Evolutionary conservation across 2,113 vertebrate species (phyloP).

Genomic region (Tor tambroides): DNA sequence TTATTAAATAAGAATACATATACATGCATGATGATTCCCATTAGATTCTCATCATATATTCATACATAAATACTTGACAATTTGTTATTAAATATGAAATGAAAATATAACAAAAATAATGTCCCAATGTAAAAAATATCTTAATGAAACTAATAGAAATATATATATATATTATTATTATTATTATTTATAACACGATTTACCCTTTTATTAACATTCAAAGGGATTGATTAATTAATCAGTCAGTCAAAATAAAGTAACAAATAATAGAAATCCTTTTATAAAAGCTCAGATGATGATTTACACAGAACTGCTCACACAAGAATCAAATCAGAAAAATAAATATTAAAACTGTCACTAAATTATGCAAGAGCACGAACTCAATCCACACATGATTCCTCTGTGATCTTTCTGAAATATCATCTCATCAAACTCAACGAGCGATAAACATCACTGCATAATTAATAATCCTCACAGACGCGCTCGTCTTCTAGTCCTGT

Average conservation of each 20-base stretch:
- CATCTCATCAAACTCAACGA: conserved; percentile 28
- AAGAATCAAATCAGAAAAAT: neutral
- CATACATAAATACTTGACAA: no score
- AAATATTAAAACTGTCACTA: neutral
- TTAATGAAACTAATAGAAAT: no score
- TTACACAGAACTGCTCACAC: neutral
- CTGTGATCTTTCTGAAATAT: conserved; percentile 28
- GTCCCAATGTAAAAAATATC: no score
- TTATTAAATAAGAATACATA: no score
- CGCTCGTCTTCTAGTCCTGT: neutral
- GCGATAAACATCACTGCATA: conserved; percentile 30
- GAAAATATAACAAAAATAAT: no score
- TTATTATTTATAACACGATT: no score
- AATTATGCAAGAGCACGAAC: conserved; percentile 4
- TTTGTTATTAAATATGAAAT: no score
- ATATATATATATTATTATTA: no score
- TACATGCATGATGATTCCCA: no score
- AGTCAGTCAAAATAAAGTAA: neutral
- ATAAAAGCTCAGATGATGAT: neutral
- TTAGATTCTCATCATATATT: no score
- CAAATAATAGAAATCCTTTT: neutral
- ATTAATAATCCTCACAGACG: conserved; percentile 13
- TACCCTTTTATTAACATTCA: no score
- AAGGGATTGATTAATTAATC: no score
- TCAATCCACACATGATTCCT: neutral